These are phyloP conservation scores for Orthonychiurus folsomi DNA, from an alignment of 2,888 invertebrate species.

Conservation along the genomic window DNA sequence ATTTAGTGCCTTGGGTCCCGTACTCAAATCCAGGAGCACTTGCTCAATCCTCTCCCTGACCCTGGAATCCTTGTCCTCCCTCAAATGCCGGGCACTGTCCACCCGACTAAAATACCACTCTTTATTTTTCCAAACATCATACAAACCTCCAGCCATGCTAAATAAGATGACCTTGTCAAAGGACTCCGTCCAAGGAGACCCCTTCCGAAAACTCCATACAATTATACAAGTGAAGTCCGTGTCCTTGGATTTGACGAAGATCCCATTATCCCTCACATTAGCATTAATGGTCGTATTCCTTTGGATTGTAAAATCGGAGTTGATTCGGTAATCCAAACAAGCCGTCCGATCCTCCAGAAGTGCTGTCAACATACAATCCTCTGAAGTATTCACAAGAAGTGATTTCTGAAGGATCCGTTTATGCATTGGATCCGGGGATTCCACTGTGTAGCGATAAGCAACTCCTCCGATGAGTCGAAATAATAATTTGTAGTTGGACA, in stretches of 20 bases:
- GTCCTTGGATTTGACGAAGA: conserved; percentile 12
- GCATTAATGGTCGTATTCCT: conserved; percentile 12
- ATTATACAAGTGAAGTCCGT: conserved; percentile 13
- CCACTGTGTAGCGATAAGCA: conserved; percentile 8
- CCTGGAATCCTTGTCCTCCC: conserved; percentile 4
- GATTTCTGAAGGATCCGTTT: conserved; percentile 8
- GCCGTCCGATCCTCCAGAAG: conserved; percentile 11
- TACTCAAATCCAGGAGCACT: background rate
- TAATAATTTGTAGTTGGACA: conserved; percentile 16
- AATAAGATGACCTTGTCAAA: conserved; percentile 5
- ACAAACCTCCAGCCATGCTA: conserved; percentile 13
- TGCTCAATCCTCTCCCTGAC: conserved; percentile 10
- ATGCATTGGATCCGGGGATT: conserved; percentile 17
- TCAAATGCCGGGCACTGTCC: conserved; percentile 7
- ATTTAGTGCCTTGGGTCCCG: conserved; percentile 5
- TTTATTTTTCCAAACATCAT: conserved; percentile 5
- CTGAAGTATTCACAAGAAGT: conserved; percentile 8
- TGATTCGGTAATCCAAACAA: conserved; percentile 17
- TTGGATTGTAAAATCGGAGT: conserved; percentile 14
- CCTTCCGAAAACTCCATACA: conserved; percentile 17
- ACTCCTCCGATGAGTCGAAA: conserved; percentile 16
- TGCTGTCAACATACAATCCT: conserved; percentile 13
- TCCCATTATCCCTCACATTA: background rate
- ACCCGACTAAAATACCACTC: conserved; percentile 12
- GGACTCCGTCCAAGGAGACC: conserved; percentile 6